Percentiles rank a stretch among this genome's conserved stretches.
Conservation (phyloP, 2,888 invertebrate species). For the Hydroisotoma schaefferi region DNA sequence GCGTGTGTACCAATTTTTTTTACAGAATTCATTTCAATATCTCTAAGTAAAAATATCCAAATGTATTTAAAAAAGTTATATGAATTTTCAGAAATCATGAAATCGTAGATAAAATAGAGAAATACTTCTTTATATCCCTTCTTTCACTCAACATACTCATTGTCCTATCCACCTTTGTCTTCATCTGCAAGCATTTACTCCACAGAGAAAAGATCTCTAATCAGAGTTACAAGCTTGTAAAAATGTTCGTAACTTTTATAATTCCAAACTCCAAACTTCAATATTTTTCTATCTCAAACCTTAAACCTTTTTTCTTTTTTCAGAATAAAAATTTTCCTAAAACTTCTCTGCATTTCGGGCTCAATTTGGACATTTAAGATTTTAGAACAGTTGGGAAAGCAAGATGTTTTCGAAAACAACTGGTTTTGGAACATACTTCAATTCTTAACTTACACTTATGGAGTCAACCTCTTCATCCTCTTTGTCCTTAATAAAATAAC, state of each 20-base stretch:
- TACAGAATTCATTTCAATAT: too few species aligned
- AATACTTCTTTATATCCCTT: too few species aligned
- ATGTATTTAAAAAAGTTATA: too few species aligned
- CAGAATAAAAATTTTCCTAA: neutral
- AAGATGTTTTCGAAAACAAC: neutral
- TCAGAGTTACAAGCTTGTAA: neutral
- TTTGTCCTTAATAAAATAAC: neutral
- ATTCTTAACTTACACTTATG: neutral
- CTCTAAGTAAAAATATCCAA: too few species aligned
- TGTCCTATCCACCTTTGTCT: neutral
- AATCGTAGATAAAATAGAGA: too few species aligned
- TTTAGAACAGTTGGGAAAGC: neutral
- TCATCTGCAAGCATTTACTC: neutral
- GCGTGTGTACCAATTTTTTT: too few species aligned
- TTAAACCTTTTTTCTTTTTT: neutral
- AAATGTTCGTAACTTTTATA: neutral
- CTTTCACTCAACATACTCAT: too few species aligned
- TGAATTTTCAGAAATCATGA: too few species aligned
- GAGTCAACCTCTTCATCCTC: neutral
- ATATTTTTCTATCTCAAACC: neutral
- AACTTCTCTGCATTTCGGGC: constrained; percentile 1
- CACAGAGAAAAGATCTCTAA: neutral
- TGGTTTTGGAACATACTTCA: constrained; percentile 5
- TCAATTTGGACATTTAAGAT: neutral
- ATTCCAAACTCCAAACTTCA: neutral